phyloP scores from a whole-genome alignment of 2,797 vertebrate species.

The Eutrigla gurnardus region DNA sequence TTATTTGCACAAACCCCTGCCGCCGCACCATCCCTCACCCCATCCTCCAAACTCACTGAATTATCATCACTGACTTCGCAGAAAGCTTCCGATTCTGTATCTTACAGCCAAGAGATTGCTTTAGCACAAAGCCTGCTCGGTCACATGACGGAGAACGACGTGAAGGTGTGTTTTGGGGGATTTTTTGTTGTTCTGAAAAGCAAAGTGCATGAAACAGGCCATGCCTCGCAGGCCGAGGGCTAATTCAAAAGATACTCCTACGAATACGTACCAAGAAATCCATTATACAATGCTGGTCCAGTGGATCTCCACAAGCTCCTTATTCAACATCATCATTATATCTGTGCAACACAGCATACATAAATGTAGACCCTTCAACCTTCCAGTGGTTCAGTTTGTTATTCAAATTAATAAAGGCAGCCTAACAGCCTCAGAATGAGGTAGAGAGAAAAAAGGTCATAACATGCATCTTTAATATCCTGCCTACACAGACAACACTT shows the following conservation, averaged over 20 bases:
- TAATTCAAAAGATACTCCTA: background rate
- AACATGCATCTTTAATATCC: background rate
- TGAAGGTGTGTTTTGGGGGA: background rate
- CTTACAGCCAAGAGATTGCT: background rate
- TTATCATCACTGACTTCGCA: background rate
- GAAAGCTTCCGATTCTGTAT: background rate
- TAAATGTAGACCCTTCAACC: constrained; percentile 49
- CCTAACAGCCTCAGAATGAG: constrained; percentile 1
- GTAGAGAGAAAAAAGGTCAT: background rate
- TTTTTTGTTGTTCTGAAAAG: constrained; percentile 33
- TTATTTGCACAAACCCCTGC: constrained; percentile 22
- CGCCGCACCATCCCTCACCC: background rate
- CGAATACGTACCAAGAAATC: background rate
- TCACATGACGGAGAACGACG: too few relatives aligned
- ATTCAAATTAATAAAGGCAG: constrained; percentile 52
- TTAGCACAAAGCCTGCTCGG: too few relatives aligned
- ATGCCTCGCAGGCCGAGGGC: too few relatives aligned
- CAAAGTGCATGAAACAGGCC: constrained; percentile 19
- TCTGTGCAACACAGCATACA: constrained; percentile 72
- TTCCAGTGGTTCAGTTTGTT: constrained; percentile 44
- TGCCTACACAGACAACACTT: background rate
- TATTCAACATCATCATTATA: constrained; percentile 65
- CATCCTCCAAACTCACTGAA: constrained; percentile 29
- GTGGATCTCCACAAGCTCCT: constrained; percentile 5
- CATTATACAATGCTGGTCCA: background rate